Percentiles rank a stretch among this genome's conserved stretches.
These are phyloP conservation scores for Coleophora flavipennella DNA, from an alignment of 2,888 invertebrate species.

Conservation along the genomic window DNA sequence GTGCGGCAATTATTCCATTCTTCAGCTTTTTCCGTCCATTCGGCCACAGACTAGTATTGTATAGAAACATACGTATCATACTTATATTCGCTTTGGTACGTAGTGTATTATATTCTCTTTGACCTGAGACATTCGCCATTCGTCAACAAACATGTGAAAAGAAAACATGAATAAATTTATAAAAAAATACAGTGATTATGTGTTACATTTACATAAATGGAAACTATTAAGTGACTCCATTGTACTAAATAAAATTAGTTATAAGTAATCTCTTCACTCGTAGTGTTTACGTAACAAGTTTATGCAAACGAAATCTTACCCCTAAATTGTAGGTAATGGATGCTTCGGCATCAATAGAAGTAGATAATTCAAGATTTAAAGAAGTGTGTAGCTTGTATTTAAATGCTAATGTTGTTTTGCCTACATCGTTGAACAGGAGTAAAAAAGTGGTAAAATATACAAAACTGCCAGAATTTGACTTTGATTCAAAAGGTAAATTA, in stretches of 20 bases:
- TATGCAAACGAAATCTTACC: background rate
- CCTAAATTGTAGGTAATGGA: slow-evolving; percentile 37
- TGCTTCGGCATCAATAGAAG: slow-evolving; percentile 45
- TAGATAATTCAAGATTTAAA: slow-evolving; percentile 28
- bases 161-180: too few relatives aligned
- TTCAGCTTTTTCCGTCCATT: too few relatives aligned
- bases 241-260: background rate
- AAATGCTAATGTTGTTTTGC: slow-evolving; percentile 30
- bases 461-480: slow-evolving; percentile 49
- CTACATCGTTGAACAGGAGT: slow-evolving; percentile 19
- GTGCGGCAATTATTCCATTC: too few relatives aligned
- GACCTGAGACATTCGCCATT: too few relatives aligned
- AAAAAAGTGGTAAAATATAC: slow-evolving; percentile 49
- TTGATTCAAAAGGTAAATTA: slow-evolving; percentile 40
- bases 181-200: too few relatives aligned
- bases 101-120: too few relatives aligned
- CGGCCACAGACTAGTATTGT: too few relatives aligned
- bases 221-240: too few relatives aligned
- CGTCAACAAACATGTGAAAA: too few relatives aligned
- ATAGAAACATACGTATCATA: too few relatives aligned
- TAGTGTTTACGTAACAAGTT: background rate
- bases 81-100: too few relatives aligned
- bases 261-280: background rate
- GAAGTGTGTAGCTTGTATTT: slow-evolving; percentile 36
- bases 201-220: too few relatives aligned